phyloP scores from a whole-genome alignment of 2,888 invertebrate genomes.

The Drosophila atripex region DNA sequence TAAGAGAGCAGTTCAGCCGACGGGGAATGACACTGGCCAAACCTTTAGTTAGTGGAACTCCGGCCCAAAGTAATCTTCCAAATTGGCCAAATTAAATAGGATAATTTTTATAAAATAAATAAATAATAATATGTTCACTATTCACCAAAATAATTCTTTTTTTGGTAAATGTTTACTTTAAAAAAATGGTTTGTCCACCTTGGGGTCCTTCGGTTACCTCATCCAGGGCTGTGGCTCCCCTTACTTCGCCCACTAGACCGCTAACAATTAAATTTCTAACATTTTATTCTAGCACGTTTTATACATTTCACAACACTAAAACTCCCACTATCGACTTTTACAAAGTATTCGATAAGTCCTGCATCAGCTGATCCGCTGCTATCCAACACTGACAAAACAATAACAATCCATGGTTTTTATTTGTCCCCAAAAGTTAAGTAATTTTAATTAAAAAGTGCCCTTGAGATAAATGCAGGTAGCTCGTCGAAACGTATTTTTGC shows the following conservation, averaged over 20 bases:
- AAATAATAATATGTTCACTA: too few species aligned
- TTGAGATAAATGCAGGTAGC: constrained; percentile 11
- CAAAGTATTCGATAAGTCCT: not conserved
- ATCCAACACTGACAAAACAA: constrained; percentile 1
- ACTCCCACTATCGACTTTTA: too few species aligned
- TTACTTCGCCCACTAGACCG: too few species aligned
- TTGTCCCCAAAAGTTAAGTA: not conserved
- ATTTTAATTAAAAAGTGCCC: constrained; percentile 2
- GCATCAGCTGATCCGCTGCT: constrained; percentile 8
- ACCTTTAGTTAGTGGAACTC: not conserved
- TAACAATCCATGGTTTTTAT: constrained; percentile 7
- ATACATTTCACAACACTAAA: too few species aligned
- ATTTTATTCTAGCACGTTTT: too few species aligned
- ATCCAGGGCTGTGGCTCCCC: too few species aligned
- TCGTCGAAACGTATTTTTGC: not conserved
- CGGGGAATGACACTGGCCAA: not conserved
- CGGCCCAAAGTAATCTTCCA: not conserved
- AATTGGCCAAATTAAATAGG: not conserved
- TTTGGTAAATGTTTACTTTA: not conserved
- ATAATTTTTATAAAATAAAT: not conserved
- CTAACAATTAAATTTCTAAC: too few species aligned
- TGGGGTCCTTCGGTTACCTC: too few species aligned
- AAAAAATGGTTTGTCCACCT: too few species aligned
- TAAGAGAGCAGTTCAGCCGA: not conserved
- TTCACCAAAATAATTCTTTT: not conserved